phyloP scores from a whole-genome alignment of 2,888 invertebrate species.

The Meliscaeva auricollis region DNA sequence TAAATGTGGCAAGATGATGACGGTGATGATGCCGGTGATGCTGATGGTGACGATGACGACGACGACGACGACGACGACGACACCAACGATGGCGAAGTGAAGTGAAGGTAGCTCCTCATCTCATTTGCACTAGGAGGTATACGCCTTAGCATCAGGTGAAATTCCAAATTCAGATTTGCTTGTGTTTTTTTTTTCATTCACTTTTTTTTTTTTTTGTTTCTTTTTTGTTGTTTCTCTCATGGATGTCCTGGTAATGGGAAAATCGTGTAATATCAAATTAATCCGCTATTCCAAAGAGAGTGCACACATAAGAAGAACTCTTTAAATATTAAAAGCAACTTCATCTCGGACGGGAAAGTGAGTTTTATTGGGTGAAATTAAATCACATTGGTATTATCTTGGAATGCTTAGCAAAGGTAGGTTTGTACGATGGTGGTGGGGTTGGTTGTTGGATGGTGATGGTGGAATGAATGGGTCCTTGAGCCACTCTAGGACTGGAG shows the following conservation, averaged over 20 bases:
- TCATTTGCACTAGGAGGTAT: slow-evolving; percentile 36
- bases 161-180: slow-evolving; percentile 50
- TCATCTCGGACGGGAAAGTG: slow-evolving; percentile 43
- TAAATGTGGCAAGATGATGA: slow-evolving; percentile 43
- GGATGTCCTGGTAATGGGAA: slow-evolving; percentile 69
- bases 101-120: slow-evolving; percentile 35
- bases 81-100: slow-evolving; percentile 23
- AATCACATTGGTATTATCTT: slow-evolving; percentile 31
- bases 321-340: slow-evolving; percentile 59
- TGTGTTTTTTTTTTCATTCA: not conserved
- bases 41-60: slow-evolving; percentile 14
- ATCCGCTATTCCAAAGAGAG: slow-evolving; percentile 57
- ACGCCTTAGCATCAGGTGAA: slow-evolving; percentile 39
- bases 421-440: not conserved
- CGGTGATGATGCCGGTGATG: slow-evolving; percentile 35
- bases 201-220: slow-evolving; percentile 15
- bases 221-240: slow-evolving; percentile 17
- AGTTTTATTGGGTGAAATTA: slow-evolving; percentile 53
- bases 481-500: not conserved
- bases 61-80: slow-evolving; percentile 22
- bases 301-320: slow-evolving; percentile 50
- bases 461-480: slow-evolving; percentile 9
- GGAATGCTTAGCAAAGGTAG: slow-evolving; percentile 4
- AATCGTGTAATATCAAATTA: slow-evolving; percentile 66
- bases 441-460: not conserved